Percentiles rank a stretch among this genome's conserved stretches.
These are phyloP conservation scores for Naso thynnoides DNA, from an alignment of 2,797 vertebrate genomes.

Conservation along the genomic window DNA sequence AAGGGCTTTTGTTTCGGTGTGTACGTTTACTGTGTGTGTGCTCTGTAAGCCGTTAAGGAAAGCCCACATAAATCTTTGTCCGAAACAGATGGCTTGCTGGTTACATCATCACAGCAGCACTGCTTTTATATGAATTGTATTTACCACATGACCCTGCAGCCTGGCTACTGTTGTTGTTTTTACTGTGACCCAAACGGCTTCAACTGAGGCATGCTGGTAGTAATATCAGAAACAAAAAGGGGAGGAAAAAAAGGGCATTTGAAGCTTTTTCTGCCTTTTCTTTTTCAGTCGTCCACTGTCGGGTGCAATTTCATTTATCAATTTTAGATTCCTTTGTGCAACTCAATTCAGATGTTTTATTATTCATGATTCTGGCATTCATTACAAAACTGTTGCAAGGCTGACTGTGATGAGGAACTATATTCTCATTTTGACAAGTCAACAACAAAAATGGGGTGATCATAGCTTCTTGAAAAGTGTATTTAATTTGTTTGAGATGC, in stretches of 20 bases:
- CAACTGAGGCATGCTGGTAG: too few species aligned
- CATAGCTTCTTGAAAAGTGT: neutral
- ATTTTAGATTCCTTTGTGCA: neutral
- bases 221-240: too few species aligned
- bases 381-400: neutral
- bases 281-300: neutral
- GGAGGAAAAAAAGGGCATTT: too few species aligned
- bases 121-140: conserved; percentile 28
- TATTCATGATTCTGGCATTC: neutral
- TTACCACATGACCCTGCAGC: too few species aligned
- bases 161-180: too few species aligned
- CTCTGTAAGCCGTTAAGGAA: conserved; percentile 26
- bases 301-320: neutral
- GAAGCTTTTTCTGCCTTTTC: too few species aligned
- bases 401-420: neutral
- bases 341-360: too few species aligned
- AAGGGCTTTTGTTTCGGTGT: conserved; percentile 10
- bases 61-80: conserved; percentile 31
- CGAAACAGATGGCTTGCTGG: conserved; percentile 57
- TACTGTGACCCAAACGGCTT: too few species aligned
- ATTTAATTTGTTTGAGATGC: neutral
- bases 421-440: neutral
- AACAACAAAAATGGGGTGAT: neutral
- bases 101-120: conserved; percentile 19
- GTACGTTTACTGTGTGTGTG: neutral